Conservation (phyloP, 2,888 invertebrate species). For the Pseudococcus jackbeardsleyi region DNA sequence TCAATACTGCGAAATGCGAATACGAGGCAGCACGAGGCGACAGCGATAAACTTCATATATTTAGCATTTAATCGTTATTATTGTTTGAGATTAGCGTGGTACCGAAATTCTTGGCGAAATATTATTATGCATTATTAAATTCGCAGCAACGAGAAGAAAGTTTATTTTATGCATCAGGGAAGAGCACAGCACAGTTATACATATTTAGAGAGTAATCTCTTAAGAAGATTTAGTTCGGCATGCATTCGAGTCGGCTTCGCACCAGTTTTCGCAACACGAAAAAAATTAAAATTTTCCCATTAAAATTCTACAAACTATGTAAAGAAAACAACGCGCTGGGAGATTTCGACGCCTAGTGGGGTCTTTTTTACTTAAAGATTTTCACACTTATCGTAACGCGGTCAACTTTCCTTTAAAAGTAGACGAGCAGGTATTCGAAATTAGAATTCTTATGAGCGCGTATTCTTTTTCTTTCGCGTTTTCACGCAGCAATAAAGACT, state of each 20-base stretch:
- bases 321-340: slow-evolving; percentile 16
- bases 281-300: slow-evolving; percentile 46
- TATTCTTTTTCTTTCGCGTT: background rate
- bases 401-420: background rate
- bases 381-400: background rate
- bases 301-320: slow-evolving; percentile 34
- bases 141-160: slow-evolving; percentile 39
- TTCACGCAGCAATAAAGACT: slow-evolving; percentile 15
- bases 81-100: slow-evolving; percentile 44
- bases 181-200: slow-evolving; percentile 48
- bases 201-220: slow-evolving; percentile 54
- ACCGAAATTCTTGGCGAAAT: slow-evolving; percentile 53
- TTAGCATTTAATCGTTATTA: slow-evolving; percentile 55
- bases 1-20: background rate
- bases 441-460: slow-evolving; percentile 2
- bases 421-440: slow-evolving; percentile 12
- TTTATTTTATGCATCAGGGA: slow-evolving; percentile 54
- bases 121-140: slow-evolving; percentile 52
- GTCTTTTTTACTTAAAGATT: background rate
- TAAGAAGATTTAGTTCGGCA: slow-evolving; percentile 46
- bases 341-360: background rate
- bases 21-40: background rate
- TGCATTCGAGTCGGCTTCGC: slow-evolving; percentile 31
- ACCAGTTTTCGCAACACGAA: background rate
- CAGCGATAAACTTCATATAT: slow-evolving; percentile 38